Percentiles rank a stretch among this genome's conserved stretches.
Evolutionary conservation across 1,140 invertebrate genomes (phyloP).

Genomic region (Gonioctena quinquepunctata): DNA sequence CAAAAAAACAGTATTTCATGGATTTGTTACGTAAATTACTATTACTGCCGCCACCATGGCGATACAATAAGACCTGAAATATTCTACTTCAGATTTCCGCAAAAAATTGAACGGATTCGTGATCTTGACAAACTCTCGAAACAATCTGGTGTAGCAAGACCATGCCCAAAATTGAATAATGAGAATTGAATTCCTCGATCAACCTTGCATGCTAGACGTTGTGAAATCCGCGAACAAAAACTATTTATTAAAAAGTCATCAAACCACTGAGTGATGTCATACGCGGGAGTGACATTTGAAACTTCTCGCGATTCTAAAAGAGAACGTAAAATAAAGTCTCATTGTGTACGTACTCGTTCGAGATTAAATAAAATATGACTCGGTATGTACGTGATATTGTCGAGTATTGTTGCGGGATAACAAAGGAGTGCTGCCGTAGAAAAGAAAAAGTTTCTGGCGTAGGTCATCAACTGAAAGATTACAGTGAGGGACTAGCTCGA

Average conservation of each 20-base stretch:
- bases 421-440: neutral
- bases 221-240: neutral
- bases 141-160: neutral
- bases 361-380: neutral
- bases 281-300: slow-evolving; percentile 7
- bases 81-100: no score
- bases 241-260: slow-evolving; percentile 1
- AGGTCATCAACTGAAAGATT: neutral
- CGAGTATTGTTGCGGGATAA: neutral
- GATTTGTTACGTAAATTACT: no score
- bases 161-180: neutral
- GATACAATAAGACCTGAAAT: no score
- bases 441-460: neutral
- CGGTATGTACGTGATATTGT: neutral
- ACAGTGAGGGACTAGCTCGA: neutral
- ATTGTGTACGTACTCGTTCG: slow-evolving; percentile 1
- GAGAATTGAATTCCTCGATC: neutral
- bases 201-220: neutral
- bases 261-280: slow-evolving; percentile 1
- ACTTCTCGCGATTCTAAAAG: neutral
- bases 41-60: no score
- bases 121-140: no score
- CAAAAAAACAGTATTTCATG: no score
- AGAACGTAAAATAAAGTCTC: slow-evolving; percentile 1
- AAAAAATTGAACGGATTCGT: no score